A percentile compares a stretch with the other conserved stretches of the same genome.
Conservation (phyloP, 2,888 invertebrate species). For the Copidosoma aretas region DNA sequence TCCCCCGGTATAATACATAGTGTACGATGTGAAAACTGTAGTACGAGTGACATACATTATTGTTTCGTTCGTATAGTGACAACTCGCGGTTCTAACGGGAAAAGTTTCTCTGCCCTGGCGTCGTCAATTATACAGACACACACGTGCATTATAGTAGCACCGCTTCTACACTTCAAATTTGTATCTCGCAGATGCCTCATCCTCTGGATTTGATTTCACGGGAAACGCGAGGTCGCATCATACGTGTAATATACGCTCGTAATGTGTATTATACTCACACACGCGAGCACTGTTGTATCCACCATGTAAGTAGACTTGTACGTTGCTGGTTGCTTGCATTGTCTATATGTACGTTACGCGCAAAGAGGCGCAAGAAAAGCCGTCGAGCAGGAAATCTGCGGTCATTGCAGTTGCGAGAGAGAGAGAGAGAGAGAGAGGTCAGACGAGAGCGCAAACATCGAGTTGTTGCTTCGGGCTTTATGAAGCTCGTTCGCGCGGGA, state of each 20-base stretch:
- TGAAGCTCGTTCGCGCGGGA: too few relatives aligned
- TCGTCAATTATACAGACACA: too few relatives aligned
- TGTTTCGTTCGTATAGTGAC: not conserved
- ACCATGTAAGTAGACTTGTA: not conserved
- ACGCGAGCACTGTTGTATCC: not conserved
- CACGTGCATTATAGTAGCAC: too few relatives aligned
- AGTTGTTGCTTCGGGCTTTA: not conserved
- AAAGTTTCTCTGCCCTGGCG: too few relatives aligned
- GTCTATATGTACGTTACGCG: not conserved
- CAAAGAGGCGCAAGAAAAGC: slow-evolving; percentile 31
- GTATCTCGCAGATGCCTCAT: too few relatives aligned
- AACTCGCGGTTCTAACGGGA: too few relatives aligned
- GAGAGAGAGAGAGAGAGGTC: slow-evolving; percentile 11
- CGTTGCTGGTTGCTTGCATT: not conserved
- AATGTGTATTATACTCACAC: not conserved
- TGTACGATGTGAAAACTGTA: not conserved
- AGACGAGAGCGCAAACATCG: not conserved
- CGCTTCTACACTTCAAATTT: too few relatives aligned
- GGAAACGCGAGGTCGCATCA: slow-evolving; percentile 25
- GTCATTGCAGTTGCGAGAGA: not conserved
- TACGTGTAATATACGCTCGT: not conserved
- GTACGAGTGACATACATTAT: not conserved
- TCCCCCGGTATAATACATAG: too few relatives aligned
- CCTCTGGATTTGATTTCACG: slow-evolving; percentile 11
- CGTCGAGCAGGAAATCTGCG: slow-evolving; percentile 33